These are phyloP conservation scores for Mylabris phalerata DNA, from an alignment of 1,140 invertebrate species.

Conservation along the genomic window DNA sequence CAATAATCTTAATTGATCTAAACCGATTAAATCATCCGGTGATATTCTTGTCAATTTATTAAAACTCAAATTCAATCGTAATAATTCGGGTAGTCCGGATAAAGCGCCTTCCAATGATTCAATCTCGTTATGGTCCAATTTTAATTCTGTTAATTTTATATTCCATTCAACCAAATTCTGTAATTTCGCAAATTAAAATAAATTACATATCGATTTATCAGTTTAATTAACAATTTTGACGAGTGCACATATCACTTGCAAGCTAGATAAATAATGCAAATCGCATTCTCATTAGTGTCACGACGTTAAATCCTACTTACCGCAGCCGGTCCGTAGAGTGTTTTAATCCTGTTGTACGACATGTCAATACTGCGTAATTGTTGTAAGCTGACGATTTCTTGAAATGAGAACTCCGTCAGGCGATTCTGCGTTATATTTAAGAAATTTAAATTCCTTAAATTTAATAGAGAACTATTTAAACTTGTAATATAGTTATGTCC, in stretches of 20 bases:
- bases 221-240: no score
- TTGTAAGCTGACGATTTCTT: slow-evolving; percentile 64
- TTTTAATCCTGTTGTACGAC: slow-evolving; percentile 65
- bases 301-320: slow-evolving; percentile 42
- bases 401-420: slow-evolving; percentile 67
- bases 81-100: slow-evolving; percentile 62
- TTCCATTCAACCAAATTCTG: slow-evolving; percentile 68
- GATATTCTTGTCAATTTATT: slow-evolving; percentile 64
- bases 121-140: slow-evolving; percentile 65
- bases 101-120: slow-evolving; percentile 63
- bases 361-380: slow-evolving; percentile 61
- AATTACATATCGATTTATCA: neutral
- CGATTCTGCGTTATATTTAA: slow-evolving; percentile 69
- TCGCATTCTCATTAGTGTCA: no score
- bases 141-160: slow-evolving; percentile 59
- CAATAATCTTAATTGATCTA: slow-evolving; percentile 61
- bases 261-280: neutral
- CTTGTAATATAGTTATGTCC: slow-evolving; percentile 62
- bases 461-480: slow-evolving; percentile 66
- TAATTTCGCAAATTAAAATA: slow-evolving; percentile 3
- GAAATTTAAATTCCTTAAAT: slow-evolving; percentile 55
- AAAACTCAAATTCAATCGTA: slow-evolving; percentile 64
- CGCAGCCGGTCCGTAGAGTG: slow-evolving; percentile 58
- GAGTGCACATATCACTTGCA: neutral
- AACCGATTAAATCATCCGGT: slow-evolving; percentile 64